These are phyloP conservation scores for Catharus ustulatus DNA, from an alignment of 2,797 vertebrate genomes.

Conservation along the genomic window DNA sequence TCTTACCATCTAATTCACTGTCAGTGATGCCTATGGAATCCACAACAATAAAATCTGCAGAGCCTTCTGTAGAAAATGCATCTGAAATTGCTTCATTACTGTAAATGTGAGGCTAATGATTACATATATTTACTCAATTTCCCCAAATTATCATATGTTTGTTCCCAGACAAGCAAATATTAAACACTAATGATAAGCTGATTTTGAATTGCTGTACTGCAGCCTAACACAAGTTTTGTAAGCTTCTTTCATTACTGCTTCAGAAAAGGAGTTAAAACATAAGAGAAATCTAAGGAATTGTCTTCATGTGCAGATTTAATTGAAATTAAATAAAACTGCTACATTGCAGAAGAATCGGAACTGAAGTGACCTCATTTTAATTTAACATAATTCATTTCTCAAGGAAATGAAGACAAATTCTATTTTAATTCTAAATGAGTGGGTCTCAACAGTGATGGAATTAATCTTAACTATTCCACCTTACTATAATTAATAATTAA, in stretches of 20 bases:
- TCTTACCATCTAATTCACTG: neutral
- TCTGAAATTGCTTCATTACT: neutral
- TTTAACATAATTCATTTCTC: slow-evolving; percentile 11
- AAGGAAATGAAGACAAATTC: slow-evolving; percentile 4
- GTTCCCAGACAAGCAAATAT: neutral
- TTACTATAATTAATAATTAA: slow-evolving; percentile 35
- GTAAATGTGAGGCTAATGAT: neutral
- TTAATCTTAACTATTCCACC: slow-evolving; percentile 21
- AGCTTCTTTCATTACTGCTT: neutral
- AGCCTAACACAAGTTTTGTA: neutral
- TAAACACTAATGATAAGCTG: neutral
- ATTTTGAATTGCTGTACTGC: neutral
- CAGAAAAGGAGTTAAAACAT: neutral
- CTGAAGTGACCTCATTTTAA: neutral
- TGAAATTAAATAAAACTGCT: neutral
- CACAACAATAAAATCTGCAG: neutral
- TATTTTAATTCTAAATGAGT: slow-evolving; percentile 17
- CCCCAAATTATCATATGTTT: neutral
- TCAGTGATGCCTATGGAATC: neutral
- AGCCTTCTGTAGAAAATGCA: neutral
- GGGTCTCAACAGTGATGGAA: neutral
- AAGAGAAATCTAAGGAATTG: neutral
- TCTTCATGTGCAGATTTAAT: neutral
- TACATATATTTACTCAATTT: neutral
- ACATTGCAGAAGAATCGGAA: neutral